Evolutionary conservation across 2,888 invertebrate species (phyloP), one percentile per base, ranked within the genome.

Genomic region (Conchocele bisecta): DNA sequence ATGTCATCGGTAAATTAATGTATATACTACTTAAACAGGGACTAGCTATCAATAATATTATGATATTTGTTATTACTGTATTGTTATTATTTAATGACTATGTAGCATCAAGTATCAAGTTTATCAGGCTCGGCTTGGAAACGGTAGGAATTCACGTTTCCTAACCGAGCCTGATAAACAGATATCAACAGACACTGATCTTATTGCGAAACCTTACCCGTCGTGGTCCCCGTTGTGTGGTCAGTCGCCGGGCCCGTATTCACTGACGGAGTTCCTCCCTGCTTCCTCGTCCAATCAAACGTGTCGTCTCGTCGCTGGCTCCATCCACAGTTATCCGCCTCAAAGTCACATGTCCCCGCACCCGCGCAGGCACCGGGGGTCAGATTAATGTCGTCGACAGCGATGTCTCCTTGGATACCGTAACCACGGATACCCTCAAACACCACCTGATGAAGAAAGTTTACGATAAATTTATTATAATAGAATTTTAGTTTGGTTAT

Each of bases 371-470:
- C 29, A 20, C 88, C 88, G 24, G 70, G 56, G 42, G 66, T 73
- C 28, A 86, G 60, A 6, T 70, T 58, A 7, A 89, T 71, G 66
- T 89, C 89, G 74, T 89, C 89, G 59, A 89, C 84, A 17, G 89
- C 86, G 37, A 89, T 86, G 64, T 89, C 89, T 17, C 89, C 88
- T 24, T 50, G 64, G n/a, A 35, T n/a, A 64, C 88, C 84, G 48
- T 44, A 75, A 31, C 88, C 89, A 50, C 78, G 50, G 5, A 86
- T 68, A 1, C 83, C 89, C 54, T 89, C 89, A 74, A 90, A 87
- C 15, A 81, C 81, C 48, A 81, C 28, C 81, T 79, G 50, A 22
- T 33, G 15, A 46, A 17, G 28, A 46, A 22, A 39, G 31, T 24
- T 22, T 41, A 15, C 17, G 28, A 42, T 24, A 26, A 37, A 37